Percentiles rank a stretch among this genome's conserved stretches.
These are phyloP conservation scores for Paracyclopina nana DNA, from an alignment of 1,140 invertebrate genomes.

Conservation along the genomic window DNA sequence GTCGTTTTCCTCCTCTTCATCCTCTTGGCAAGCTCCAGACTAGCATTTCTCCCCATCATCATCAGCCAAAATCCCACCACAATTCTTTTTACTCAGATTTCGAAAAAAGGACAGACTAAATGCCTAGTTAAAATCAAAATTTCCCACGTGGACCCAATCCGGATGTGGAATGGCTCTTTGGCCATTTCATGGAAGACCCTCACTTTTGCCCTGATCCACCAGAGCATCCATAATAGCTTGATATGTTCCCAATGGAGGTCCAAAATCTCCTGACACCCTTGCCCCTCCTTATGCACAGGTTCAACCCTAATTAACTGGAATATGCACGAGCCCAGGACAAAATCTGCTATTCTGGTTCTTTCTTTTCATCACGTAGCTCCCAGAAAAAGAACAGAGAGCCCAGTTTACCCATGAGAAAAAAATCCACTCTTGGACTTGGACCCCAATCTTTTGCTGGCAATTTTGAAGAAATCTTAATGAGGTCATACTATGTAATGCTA, in stretches of 20 bases:
- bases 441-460: too few species aligned
- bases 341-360: too few species aligned
- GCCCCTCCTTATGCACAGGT: too few species aligned
- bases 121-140: background rate
- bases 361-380: too few species aligned
- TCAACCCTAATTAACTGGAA: too few species aligned
- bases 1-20: background rate
- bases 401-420: too few species aligned
- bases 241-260: slow-evolving; percentile 5
- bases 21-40: background rate
- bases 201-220: too few species aligned
- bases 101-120: background rate
- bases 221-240: background rate
- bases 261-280: slow-evolving; percentile 11
- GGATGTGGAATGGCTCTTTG: background rate
- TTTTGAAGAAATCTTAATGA: too few species aligned
- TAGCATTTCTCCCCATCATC: background rate
- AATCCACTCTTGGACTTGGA: too few species aligned
- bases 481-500: too few species aligned
- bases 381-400: too few species aligned
- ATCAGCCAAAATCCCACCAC: background rate
- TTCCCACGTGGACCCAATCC: background rate
- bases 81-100: background rate
- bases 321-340: too few species aligned
- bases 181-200: background rate